Evolutionary conservation across 2,888 invertebrate genomes (phyloP), one percentile per base, ranked within the genome.

Genomic region (Drosophila anomelani): DNA sequence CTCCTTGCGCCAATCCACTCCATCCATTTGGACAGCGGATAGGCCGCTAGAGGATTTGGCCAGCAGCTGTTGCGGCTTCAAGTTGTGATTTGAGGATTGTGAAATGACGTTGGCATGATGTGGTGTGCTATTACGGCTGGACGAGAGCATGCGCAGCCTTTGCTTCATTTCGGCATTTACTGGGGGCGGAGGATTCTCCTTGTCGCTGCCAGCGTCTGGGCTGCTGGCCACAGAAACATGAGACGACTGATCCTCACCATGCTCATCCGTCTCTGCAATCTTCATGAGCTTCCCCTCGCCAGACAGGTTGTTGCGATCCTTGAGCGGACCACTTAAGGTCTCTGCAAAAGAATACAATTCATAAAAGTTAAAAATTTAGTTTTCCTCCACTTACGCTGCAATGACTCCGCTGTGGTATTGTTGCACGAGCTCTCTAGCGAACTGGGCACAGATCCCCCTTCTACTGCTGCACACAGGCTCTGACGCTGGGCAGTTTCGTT

Each of bases 41-140:
- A 77, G 47, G 6, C 64, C 73, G 26, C 79, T 86, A 2, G 78
- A 76, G 7, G 76, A 68, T 17, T 80, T 77, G 9, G 75, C 70
- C 29, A 81, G 53, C 72, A 81, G n/a, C 15, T 53, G 75, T 15
- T 67, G 80, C 6, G 58, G 77, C 26, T 71, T 68, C 20, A 59
- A 38, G 32, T n/a, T 46, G 17, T n/a, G 23, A 44, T 32, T 55
- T n/a, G 73, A 62, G 12, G 49, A 46, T 20, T 57, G 55, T 12
- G 20, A 34, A 4, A 41, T 20, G 12, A 47, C 41, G 12, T 34
- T 53, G 1, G 26, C 73, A 36, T 76, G 83, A 74, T 91, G 86
- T 0, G 92, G 91, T 0, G 92, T 92, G 46, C 91, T 91, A 17
- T 91, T 91, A 3, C 84, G 82, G 66, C 90, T 88, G 26, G 78